Conservation (phyloP, 2,888 invertebrate genomes). For the Pyrrhia umbra region DNA sequence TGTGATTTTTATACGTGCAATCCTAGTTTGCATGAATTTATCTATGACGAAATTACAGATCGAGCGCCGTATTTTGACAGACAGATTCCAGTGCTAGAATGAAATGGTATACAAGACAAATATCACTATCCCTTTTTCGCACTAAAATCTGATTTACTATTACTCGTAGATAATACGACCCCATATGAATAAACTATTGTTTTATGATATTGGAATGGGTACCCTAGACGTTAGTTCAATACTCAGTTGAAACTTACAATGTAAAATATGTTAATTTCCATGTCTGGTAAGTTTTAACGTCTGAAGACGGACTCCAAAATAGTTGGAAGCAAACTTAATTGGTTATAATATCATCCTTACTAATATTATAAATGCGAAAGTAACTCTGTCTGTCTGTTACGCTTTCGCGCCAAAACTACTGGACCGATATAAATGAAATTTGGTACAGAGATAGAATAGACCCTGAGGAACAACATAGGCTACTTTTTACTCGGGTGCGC, state of each 20-base stretch:
- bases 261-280: background rate
- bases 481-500: no score
- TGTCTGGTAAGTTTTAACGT: background rate
- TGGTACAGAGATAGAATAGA: no score
- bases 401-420: no score
- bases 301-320: background rate
- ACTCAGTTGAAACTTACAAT: background rate
- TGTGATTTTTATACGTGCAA: conserved; percentile 23
- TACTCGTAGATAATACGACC: background rate
- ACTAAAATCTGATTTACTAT: no score
- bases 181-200: background rate
- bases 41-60: background rate
- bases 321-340: background rate
- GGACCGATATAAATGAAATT: no score
- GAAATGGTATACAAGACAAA: no score
- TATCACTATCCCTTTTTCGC: no score
- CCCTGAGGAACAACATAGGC: no score
- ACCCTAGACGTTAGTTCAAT: background rate
- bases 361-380: no score
- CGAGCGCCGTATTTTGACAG: background rate
- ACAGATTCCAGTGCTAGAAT: no score
- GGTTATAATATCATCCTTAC: background rate
- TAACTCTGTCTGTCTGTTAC: no score
- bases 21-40: background rate
- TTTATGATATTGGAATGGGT: background rate